phyloP scores from a whole-genome alignment of 2,797 vertebrate genomes.

The Tympanoctomys barrerae region DNA sequence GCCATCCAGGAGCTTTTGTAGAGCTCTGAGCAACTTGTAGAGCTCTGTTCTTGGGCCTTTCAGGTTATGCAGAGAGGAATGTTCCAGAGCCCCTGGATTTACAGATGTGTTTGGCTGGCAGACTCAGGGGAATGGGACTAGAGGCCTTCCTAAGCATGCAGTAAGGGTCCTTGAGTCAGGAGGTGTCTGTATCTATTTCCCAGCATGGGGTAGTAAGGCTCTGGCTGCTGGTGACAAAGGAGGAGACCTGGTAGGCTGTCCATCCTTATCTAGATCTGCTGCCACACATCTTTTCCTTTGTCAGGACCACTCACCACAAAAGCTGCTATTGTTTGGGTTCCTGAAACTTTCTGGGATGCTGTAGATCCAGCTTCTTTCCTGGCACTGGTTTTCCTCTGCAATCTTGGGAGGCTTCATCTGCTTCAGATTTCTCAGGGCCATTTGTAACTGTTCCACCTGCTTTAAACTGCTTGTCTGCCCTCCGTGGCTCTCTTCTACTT shows the following conservation, averaged over 20 bases:
- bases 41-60: background rate
- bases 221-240: background rate
- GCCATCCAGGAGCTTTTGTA: background rate
- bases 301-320: background rate
- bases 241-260: too few species aligned
- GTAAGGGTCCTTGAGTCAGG: background rate
- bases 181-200: background rate
- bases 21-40: background rate
- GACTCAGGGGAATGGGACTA: background rate
- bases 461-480: background rate
- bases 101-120: background rate
- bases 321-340: background rate
- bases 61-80: background rate
- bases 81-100: background rate
- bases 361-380: too few species aligned
- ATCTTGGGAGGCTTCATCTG: background rate
- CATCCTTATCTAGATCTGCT: background rate
- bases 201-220: background rate
- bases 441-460: too few species aligned
- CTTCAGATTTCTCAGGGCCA: background rate
- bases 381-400: background rate
- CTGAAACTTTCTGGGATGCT: background rate
- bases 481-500: background rate
- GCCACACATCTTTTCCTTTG: background rate
- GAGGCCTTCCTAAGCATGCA: background rate